Evolutionary conservation across 2,113 vertebrate genomes (phyloP).

Genomic region (Hippoglossus stenolepis): DNA sequence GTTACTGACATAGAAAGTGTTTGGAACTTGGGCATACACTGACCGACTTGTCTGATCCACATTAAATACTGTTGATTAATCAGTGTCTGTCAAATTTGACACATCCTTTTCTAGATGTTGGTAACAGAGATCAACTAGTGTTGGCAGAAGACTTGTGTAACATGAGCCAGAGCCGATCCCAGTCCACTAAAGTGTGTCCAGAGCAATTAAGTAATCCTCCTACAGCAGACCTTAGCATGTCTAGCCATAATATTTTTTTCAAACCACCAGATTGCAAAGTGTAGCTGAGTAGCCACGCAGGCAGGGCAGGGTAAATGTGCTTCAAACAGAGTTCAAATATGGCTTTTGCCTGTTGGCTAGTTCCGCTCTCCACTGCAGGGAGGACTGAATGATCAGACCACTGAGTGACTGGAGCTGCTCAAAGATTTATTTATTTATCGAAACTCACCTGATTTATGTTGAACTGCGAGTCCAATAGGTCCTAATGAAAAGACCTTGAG

Average conservation of each 20-base stretch:
- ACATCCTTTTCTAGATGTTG: neutral
- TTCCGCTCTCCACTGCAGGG: neutral
- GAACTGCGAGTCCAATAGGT: constrained; percentile 19
- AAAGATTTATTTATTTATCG: constrained; percentile 18
- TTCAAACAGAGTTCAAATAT: constrained; percentile 20
- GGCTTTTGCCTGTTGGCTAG: constrained; percentile 64
- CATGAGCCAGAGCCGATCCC: neutral
- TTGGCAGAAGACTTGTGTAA: neutral
- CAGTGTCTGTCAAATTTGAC: neutral
- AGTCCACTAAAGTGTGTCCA: neutral
- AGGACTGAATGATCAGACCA: neutral
- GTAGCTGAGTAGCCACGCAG: constrained; percentile 27
- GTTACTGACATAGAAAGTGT: neutral
- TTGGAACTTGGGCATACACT: neutral
- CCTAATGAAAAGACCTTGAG: constrained; percentile 12
- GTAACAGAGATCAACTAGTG: neutral
- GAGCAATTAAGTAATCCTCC: constrained; percentile 30
- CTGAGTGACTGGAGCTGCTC: neutral
- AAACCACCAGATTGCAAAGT: constrained; percentile 13
- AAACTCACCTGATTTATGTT: constrained; percentile 24
- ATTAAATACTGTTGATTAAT: neutral
- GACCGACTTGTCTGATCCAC: too few relatives aligned
- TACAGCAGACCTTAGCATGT: neutral
- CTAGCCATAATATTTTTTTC: neutral
- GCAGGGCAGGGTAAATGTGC: constrained; percentile 6